Evolutionary conservation across 2,113 vertebrate genomes (phyloP).

Genomic region (Candoia aspera): DNA sequence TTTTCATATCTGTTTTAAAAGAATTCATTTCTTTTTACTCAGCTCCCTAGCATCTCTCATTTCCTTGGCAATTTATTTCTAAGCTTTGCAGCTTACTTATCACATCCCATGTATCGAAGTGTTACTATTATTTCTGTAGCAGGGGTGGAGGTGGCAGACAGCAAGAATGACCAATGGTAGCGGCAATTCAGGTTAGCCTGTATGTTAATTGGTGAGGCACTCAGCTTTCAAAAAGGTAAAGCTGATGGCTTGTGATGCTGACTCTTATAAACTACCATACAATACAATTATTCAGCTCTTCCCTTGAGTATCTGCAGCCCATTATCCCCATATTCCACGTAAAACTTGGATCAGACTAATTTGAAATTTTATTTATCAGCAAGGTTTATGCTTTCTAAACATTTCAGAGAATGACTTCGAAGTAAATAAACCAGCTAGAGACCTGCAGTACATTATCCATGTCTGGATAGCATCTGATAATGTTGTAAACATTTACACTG

Average conservation of each 20-base stretch:
- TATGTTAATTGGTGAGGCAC: constrained; percentile 61
- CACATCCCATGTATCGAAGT: neutral
- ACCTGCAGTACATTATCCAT: constrained; percentile 55
- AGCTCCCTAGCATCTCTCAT: neutral
- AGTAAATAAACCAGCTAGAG: constrained; percentile 58
- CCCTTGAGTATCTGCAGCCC: neutral
- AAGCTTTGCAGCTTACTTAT: neutral
- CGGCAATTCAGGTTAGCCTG: constrained; percentile 41
- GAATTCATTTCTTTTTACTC: accelerated
- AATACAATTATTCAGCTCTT: neutral
- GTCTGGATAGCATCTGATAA: constrained; percentile 67
- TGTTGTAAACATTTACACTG: constrained; percentile 69
- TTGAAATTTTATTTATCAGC: neutral
- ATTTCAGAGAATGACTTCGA: constrained; percentile 59
- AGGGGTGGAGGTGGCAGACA: neutral
- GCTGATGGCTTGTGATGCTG: constrained; percentile 45
- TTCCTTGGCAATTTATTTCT: neutral
- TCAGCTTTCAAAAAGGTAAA: constrained; percentile 63
- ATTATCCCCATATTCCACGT: neutral
- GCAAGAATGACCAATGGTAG: constrained; percentile 30
- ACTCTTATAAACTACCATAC: neutral
- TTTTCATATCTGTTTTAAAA: constrained; percentile 27
- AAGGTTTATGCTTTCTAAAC: neutral
- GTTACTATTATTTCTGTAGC: neutral
- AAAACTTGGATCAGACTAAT: neutral